Base-by-base conservation (phyloP, 2,888 invertebrate genomes). In the Eledone cirrhosa region DNA sequence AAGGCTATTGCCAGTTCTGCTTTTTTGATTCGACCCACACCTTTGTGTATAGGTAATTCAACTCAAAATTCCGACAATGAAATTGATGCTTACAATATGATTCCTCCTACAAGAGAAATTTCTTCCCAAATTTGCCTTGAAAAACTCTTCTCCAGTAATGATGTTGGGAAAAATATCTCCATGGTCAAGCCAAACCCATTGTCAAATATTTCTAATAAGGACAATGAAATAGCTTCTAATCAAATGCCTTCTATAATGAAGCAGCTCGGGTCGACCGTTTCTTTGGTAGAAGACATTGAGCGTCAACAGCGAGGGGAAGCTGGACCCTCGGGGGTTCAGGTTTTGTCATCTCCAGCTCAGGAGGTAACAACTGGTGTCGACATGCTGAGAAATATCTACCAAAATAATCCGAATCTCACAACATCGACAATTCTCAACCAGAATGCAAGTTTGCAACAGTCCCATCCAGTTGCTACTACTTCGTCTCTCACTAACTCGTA, bases 241-340 rank as follows among this genome's bases (percentile, higher is more conserved):
- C 81, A 79, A 29, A 79, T 86, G 74, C 87, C 86, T 33, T 83
- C 87, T 11, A 83, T 94, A 22, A 92, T 96, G 53, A 95, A 95
- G 87, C 93, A 95, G 82, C 92, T 96, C 48, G 94, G 96, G 93
- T 95, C 95, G 59, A 94, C 96, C 0, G 95, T 95, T 22, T 94
- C 95, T 88, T 94, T 94, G 79, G 94, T 95, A 0, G 96, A 96
- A 89, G 96, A 97, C 88, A 94, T 97, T 88, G 97, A 97, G 88
- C 95, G 85, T 13, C 85, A 85, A 53, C 86, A 86, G 53, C 75
- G 76, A 33, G 65, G 47, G 14, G 78, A 53, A 24, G 24, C 29
- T 41, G 47, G 24, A 24, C 22, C 27, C 24, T 41, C 33, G 22
- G 19, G 33, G 33, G 29, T 41, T 24, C 29, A 48, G 11, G 48